Base-by-base conservation (phyloP, 2,888 invertebrate genomes). In the Orchestes rusci region DNA sequence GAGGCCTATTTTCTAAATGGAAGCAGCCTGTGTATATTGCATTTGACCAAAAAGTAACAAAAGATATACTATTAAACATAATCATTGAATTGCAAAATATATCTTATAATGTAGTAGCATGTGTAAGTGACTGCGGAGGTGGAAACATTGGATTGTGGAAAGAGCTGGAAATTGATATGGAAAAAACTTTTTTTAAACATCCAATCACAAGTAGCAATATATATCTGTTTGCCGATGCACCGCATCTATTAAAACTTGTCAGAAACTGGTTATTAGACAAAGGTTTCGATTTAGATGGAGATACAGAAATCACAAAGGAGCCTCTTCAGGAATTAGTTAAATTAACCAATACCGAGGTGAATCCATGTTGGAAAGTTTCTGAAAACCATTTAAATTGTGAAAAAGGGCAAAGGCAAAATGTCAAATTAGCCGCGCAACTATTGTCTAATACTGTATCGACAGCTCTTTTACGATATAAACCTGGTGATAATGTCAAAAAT, bases 21-120 rank as follows among this genome's bases (percentile, higher is more conserved):
- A 57, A 57, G 23, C 56, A 57, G 37, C 54, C 55, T n/a, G 36
- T 56, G 13, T 54, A 40, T 46, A 20, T 53, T 55, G 49, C 19
- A 12, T 62, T 63, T 49, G 63, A 61, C 43, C 31, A 53, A 44
- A 60, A 57, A 48, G 55, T 63, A 37, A 60, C 59, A 4, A 39
- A 12, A 43, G 50, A 42, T 16, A 47, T 7, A 39, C 59, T 44
- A 46, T 58, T 15, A 7, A 40, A 3, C 17, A 50, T 58, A 2
- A 54, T 60, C 19, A 39, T 19, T 2, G 32, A 50, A 38, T 20
- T 55, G 27, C 27, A 53, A 35, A 35, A 39, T 12, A 45, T 53
- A 4, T 45, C 43, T 8, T 62, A 55, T 48, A 47, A 53, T 27
- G 60, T 61, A n/a, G 59, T 62, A 4, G 58, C 55, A 1, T 56